These are phyloP conservation scores for Hypotaenidia philippensis DNA, from an alignment of 2,797 vertebrate species.

Conservation along the genomic window DNA sequence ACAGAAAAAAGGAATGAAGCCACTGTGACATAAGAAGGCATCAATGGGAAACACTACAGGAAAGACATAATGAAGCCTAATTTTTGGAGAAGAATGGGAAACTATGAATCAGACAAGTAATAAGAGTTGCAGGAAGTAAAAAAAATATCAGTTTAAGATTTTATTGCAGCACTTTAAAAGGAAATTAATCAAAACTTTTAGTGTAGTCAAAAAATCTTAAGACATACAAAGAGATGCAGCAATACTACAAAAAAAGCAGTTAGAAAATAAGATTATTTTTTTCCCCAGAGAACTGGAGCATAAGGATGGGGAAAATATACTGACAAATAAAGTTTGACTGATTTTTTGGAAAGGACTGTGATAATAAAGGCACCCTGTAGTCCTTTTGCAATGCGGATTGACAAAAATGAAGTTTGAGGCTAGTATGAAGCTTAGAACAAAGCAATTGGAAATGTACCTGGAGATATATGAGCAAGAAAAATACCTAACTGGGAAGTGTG, in stretches of 20 bases:
- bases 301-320: background rate
- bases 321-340: background rate
- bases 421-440: background rate
- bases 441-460: background rate
- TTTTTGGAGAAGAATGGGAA: background rate
- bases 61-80: background rate
- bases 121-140: background rate
- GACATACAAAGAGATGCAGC: background rate
- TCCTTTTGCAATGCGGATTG: background rate
- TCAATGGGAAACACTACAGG: background rate
- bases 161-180: background rate
- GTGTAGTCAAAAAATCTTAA: background rate
- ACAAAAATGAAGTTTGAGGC: background rate
- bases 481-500: background rate
- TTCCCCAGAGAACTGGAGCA: background rate
- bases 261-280: background rate
- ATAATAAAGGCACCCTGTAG: background rate
- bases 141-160: background rate
- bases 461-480: background rate
- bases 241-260: background rate
- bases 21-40: background rate
- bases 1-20: background rate
- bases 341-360: background rate
- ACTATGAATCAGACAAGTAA: background rate
- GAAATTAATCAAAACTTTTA: background rate